Evolutionary conservation across 2,797 vertebrate species (phyloP).

Genomic region (Gambusia yucatana): DNA sequence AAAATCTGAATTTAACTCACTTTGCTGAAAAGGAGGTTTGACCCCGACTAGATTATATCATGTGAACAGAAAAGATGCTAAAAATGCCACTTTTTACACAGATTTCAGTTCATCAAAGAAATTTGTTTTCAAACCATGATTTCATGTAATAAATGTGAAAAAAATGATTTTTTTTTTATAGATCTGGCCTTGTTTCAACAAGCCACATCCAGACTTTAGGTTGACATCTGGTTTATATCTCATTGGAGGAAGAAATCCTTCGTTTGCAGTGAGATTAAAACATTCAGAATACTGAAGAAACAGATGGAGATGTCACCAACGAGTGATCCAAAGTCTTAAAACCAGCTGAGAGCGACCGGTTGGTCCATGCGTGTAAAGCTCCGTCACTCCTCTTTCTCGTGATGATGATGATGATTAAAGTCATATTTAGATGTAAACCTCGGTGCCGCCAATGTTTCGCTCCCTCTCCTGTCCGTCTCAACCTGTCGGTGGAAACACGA

Average conservation of each 20-base stretch:
- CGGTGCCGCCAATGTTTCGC: slow-evolving; percentile 10
- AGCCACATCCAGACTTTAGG: not conserved
- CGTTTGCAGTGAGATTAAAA: not conserved
- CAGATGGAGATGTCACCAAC: slow-evolving; percentile 1
- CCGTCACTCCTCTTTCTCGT: slow-evolving; percentile 24
- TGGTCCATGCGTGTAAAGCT: not conserved
- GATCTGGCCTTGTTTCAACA: not conserved
- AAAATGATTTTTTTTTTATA: not conserved
- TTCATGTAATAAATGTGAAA: not conserved
- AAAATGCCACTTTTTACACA: not conserved
- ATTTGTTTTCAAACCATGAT: not conserved
- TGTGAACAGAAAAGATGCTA: not conserved
- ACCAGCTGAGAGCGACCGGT: not conserved
- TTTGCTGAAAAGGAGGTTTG: not conserved
- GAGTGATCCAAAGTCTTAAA: slow-evolving; percentile 4
- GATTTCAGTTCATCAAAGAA: not conserved
- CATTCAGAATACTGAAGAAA: not conserved
- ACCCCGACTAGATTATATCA: not conserved
- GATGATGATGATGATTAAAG: slow-evolving; percentile 17
- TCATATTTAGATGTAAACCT: slow-evolving; percentile 5
- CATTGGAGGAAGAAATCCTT: not conserved
- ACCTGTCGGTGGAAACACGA: slow-evolving; percentile 70
- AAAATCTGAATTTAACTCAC: not conserved
- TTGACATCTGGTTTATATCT: not conserved
- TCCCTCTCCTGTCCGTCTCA: slow-evolving; percentile 59